phyloP scores from a whole-genome alignment of 2,888 invertebrate species.

The Notodonta ziczac region DNA sequence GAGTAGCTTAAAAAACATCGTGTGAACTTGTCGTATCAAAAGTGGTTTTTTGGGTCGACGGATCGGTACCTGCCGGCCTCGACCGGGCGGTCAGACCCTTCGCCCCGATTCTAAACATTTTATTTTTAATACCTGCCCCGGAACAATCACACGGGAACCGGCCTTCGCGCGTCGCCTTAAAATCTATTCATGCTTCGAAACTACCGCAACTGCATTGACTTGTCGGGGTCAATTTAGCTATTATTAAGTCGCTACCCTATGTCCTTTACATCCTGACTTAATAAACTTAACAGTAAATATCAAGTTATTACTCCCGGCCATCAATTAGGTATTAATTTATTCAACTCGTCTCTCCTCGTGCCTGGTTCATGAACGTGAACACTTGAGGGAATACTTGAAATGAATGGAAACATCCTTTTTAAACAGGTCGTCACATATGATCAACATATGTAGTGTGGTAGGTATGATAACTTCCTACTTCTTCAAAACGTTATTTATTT shows the following conservation, averaged over 20 bases:
- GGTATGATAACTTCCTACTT: not conserved
- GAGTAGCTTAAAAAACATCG: conserved; percentile 40
- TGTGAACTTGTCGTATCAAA: conserved; percentile 62
- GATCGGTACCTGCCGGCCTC: conserved; percentile 72
- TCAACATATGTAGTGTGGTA: not conserved
- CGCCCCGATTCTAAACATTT: conserved; percentile 59
- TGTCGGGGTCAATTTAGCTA: conserved; percentile 31
- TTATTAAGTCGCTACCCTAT: not conserved
- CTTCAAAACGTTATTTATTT: not conserved
- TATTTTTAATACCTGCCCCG: conserved; percentile 68
- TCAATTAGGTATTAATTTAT: conserved; percentile 10
- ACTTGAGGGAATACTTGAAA: conserved; percentile 16
- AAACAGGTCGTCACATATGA: conserved; percentile 8
- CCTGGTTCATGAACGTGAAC: conserved; percentile 10
- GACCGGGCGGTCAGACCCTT: conserved; percentile 56
- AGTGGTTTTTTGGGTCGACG: conserved; percentile 58
- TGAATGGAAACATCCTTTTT: conserved; percentile 16
- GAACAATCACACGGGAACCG: conserved; percentile 76
- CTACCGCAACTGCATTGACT: conserved; percentile 15
- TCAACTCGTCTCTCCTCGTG: conserved; percentile 7
- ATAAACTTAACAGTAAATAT: conserved; percentile 14
- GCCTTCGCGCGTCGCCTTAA: conserved; percentile 29
- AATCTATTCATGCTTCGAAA: conserved; percentile 21
- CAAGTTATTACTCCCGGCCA: conserved; percentile 11
- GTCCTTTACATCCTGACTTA: not conserved